phyloP scores from a whole-genome alignment of 1,140 invertebrate genomes.

The Trissolcus basalis region DNA sequence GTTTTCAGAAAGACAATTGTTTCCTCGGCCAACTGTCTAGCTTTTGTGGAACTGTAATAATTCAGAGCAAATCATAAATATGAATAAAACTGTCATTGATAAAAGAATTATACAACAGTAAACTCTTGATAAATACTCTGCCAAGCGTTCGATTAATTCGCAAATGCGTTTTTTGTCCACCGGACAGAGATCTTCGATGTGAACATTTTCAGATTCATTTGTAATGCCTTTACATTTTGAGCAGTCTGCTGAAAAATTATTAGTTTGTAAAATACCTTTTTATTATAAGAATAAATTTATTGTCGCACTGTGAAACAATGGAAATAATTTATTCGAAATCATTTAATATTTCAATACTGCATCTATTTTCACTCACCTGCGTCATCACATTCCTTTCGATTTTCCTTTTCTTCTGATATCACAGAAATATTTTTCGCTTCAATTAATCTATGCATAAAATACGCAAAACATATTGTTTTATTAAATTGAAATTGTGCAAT shows the following conservation, averaged over 20 bases:
- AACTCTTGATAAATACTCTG: conserved; percentile 55
- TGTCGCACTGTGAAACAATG: no score
- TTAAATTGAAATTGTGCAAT: background rate
- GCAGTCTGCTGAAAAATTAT: conserved; percentile 38
- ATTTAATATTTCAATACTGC: no score
- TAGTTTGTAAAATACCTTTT: conserved; percentile 49
- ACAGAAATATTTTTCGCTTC: no score
- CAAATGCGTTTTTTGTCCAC: conserved; percentile 62
- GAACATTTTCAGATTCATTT: conserved; percentile 39
- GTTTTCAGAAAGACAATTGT: conserved; percentile 39
- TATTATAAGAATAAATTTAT: background rate
- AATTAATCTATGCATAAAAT: no score
- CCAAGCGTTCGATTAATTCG: conserved; percentile 59
- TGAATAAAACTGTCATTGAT: no score
- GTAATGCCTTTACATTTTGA: conserved; percentile 52
- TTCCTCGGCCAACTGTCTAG: conserved; percentile 52
- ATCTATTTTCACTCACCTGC: no score
- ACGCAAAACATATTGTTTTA: background rate
- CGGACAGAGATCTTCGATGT: conserved; percentile 63
- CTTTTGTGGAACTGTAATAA: conserved; percentile 55
- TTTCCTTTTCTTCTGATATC: no score
- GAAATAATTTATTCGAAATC: no score
- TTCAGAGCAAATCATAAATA: conserved; percentile 9
- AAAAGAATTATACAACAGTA: no score
- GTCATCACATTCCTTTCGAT: no score